phyloP scores from a whole-genome alignment of 2,797 vertebrate genomes.

The Clamator glandarius region DNA sequence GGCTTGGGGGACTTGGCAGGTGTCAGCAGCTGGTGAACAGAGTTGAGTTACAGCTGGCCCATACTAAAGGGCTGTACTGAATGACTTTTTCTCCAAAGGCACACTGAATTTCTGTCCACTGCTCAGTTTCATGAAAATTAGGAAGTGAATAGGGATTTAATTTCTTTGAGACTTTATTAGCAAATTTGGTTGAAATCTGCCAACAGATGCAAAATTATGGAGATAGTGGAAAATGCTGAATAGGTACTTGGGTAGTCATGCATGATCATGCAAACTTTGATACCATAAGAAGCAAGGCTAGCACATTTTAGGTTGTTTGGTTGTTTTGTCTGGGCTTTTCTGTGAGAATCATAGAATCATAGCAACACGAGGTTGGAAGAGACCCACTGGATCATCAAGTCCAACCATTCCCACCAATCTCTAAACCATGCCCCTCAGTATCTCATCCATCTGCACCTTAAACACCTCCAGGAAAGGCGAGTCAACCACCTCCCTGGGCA shows the following conservation, averaged over 20 bases:
- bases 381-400: no score
- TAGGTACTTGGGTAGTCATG: neutral
- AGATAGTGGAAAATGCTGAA: neutral
- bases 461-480: no score
- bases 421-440: no score
- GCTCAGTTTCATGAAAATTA: neutral
- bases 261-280: neutral
- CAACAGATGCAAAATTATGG: neutral
- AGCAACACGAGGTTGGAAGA: no score
- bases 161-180: neutral
- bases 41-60: neutral
- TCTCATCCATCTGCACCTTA: no score
- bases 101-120: neutral
- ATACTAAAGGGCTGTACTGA: neutral
- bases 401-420: no score
- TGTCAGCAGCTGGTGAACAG: neutral
- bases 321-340: neutral
- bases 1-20: neutral
- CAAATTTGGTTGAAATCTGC: neutral
- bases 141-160: neutral
- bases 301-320: neutral
- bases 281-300: neutral
- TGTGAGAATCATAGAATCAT: no score
- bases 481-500: no score
- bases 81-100: neutral